Conservation (phyloP, 2,888 invertebrate species). For the Scaptomyza reducta region DNA sequence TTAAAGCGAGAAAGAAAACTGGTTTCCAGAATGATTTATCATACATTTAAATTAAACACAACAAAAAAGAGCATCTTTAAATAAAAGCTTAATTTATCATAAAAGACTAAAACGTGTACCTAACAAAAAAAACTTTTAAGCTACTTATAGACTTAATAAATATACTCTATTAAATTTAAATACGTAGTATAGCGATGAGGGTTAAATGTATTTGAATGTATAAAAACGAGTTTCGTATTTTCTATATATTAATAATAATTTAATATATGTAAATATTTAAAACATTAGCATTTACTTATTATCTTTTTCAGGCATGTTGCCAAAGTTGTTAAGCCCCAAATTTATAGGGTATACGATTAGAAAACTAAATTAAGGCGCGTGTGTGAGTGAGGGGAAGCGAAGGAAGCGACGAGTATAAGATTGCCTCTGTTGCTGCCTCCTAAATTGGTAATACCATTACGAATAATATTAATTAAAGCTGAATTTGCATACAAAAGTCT, state of each 20-base stretch:
- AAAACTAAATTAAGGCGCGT: slow-evolving; percentile 70
- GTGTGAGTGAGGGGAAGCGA: slow-evolving; percentile 48
- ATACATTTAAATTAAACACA: slow-evolving; percentile 72
- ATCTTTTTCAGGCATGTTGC: neutral
- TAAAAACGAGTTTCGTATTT: slow-evolving; percentile 3
- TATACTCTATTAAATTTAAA: slow-evolving; percentile 36
- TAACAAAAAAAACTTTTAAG: slow-evolving; percentile 39
- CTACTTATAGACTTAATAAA: slow-evolving; percentile 3
- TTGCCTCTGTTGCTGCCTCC: slow-evolving; percentile 37
- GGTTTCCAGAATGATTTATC: slow-evolving; percentile 77
- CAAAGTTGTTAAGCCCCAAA: neutral
- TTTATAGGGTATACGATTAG: slow-evolving; percentile 52
- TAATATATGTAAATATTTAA: neutral
- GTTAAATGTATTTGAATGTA: slow-evolving; percentile 7
- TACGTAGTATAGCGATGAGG: neutral
- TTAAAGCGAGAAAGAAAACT: slow-evolving; percentile 62
- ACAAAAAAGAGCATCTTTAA: slow-evolving; percentile 58
- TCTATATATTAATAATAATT: neutral
- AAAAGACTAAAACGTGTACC: slow-evolving; percentile 79
- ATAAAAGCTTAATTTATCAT: slow-evolving; percentile 77
- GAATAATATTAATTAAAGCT: slow-evolving; percentile 76
- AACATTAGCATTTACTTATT: neutral
- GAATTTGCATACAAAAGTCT: slow-evolving; percentile 76
- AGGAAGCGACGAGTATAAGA: slow-evolving; percentile 61
- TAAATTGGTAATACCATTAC: slow-evolving; percentile 45